phyloP scores from a whole-genome alignment of 2,888 invertebrate genomes.

The Caradrina clavipalpis region DNA sequence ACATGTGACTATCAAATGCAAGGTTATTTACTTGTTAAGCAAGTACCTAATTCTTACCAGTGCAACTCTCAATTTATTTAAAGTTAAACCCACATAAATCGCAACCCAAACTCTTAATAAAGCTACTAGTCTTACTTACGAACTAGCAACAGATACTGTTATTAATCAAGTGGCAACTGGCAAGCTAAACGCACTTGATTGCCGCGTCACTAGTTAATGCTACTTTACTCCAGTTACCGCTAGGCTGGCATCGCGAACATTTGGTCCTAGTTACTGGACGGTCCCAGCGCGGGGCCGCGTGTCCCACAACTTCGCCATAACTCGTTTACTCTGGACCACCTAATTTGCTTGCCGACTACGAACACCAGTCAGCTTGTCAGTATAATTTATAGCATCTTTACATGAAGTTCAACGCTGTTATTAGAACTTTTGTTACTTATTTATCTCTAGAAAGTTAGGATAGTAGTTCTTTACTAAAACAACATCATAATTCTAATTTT shows the following conservation, averaged over 20 bases:
- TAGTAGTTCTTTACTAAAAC: slow-evolving; percentile 39
- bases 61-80: slow-evolving; percentile 11
- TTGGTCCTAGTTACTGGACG: slow-evolving; percentile 66
- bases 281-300: slow-evolving; percentile 74
- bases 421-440: slow-evolving; percentile 59
- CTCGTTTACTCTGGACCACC: slow-evolving; percentile 84
- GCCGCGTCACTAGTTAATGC: slow-evolving; percentile 63
- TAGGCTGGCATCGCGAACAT: slow-evolving; percentile 65
- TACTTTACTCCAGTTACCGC: slow-evolving; percentile 64
- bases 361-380: slow-evolving; percentile 80
- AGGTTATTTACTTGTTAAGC: background rate
- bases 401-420: slow-evolving; percentile 66
- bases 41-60: background rate
- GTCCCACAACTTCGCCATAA: slow-evolving; percentile 81
- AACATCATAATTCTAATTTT: slow-evolving; percentile 49
- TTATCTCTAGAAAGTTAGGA: slow-evolving; percentile 51
- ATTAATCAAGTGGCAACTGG: slow-evolving; percentile 57
- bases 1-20: slow-evolving; percentile 3
- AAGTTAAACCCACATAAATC: slow-evolving; percentile 27
- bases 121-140: slow-evolving; percentile 37
- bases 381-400: slow-evolving; percentile 79
- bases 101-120: slow-evolving; percentile 25
- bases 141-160: slow-evolving; percentile 54
- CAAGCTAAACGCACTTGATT: slow-evolving; percentile 60
- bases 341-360: slow-evolving; percentile 84